phyloP scores from a whole-genome alignment of 1,140 invertebrate genomes.

The Semibalanus balanoides region DNA sequence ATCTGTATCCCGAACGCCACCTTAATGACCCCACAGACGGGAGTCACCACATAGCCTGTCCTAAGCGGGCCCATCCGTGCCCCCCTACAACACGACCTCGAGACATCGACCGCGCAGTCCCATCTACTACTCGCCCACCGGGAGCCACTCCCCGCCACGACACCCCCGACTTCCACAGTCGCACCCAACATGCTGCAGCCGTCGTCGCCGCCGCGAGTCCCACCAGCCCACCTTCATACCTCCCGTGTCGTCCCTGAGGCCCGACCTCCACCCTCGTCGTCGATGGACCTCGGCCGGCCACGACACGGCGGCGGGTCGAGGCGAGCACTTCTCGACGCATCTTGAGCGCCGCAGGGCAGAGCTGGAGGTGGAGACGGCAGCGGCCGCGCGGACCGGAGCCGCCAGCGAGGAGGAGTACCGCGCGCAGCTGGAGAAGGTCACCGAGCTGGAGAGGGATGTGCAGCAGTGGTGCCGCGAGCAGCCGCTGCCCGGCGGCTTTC shows the following conservation, averaged over 20 bases:
- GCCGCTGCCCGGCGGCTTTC: neutral
- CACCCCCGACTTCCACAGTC: neutral
- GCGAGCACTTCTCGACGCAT: neutral
- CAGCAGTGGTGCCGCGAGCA: neutral
- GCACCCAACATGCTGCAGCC: neutral
- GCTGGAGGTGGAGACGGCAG: neutral
- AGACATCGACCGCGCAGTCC: neutral
- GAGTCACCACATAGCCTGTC: neutral
- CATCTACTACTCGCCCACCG: neutral
- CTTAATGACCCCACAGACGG: neutral
- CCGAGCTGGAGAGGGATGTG: neutral
- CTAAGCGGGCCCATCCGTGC: neutral
- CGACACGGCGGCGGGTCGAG: too few species aligned
- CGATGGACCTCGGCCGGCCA: too few species aligned
- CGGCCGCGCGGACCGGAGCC: neutral
- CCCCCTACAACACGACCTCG: neutral
- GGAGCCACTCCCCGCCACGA: neutral
- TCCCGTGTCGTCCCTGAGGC: neutral
- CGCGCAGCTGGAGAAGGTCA: neutral
- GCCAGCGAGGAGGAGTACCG: neutral
- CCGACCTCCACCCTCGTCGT: too few species aligned
- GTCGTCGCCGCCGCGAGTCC: neutral
- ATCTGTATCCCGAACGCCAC: too few species aligned
- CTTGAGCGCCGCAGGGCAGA: neutral
- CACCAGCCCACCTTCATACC: too few species aligned